Evolutionary conservation across 2,113 vertebrate species (phyloP), one percentile per base, ranked within the genome.

Genomic region (Amphiprion ocellaris): DNA sequence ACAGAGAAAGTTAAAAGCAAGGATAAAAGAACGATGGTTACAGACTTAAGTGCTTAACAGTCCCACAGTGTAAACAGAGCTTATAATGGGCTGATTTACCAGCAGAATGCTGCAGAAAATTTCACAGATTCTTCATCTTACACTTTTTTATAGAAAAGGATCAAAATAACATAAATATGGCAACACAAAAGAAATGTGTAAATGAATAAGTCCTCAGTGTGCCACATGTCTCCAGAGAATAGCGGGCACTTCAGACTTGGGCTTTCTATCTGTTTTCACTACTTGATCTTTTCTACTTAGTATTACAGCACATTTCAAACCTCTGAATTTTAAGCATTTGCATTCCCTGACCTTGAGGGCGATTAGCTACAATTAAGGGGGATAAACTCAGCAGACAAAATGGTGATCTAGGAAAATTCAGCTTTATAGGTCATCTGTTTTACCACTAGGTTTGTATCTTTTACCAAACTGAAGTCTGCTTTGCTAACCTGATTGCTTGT

Each of bases 41-140:
- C n/a, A 60, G 58, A 33, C 24, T 70, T 21, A 77, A 62, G 53
- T 54, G 76, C 52, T 72, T 10, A 63, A 30, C 60, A 68, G 21
- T 46, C 30, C 24, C 26, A 44, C 41, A 44, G 41, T 44, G 11
- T 44, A 14, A 44, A 49, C 21, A 47, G 11, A 15, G 16, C 24
- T 66, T 56, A 17, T 2, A 39, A 9, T 15, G 19, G 26, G 46
- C 46, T 26, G 9, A 69, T 66, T 66, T 16, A 58, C 41, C 26
- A 41, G 26, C 10, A 46, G 16, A 65, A 64, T 28, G 24, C 19
- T 26, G 17, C 19, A 10, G 39, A 44, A 2, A 21, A 41, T 64
- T 53, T 53, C 47, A 30, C 5, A 19, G 23, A 50, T 66, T 82
- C 30, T 28, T 61, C 50, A 12, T 17, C 19, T 53, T 33, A 44